phyloP scores from a whole-genome alignment of 2,797 vertebrate species.

The Peromyscus attwateri region DNA sequence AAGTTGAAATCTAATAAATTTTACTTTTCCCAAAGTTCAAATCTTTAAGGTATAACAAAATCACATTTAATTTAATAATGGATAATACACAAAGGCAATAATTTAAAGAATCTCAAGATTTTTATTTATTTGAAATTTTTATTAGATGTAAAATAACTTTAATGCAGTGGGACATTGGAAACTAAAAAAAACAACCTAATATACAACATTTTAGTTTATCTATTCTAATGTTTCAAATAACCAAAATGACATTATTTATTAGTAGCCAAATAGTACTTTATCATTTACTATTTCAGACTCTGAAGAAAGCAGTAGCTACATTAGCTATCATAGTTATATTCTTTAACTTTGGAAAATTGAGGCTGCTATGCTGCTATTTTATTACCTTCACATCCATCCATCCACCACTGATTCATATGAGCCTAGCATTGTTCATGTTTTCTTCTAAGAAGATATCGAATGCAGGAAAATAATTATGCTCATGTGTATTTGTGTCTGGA shows the following conservation, averaged over 20 bases:
- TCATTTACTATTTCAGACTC: neutral
- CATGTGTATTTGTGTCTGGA: neutral
- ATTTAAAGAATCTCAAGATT: neutral
- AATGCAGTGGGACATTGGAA: rapidly evolving
- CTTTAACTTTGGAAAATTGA: neutral
- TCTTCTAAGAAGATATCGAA: neutral
- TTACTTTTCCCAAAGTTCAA: neutral
- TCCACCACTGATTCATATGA: neutral
- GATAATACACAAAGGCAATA: neutral
- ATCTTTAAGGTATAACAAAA: neutral
- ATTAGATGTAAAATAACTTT: neutral
- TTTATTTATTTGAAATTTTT: neutral
- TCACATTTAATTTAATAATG: neutral
- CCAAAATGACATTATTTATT: neutral
- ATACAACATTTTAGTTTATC: neutral
- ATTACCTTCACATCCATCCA: neutral
- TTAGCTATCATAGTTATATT: neutral
- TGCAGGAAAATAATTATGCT: neutral
- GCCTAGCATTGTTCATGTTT: neutral
- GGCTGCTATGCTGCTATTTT: neutral
- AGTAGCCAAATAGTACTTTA: neutral
- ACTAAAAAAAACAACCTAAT: neutral
- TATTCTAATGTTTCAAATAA: neutral
- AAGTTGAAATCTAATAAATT: neutral
- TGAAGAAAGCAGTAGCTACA: neutral